Evolutionary conservation across 2,888 invertebrate genomes (phyloP), one percentile per base, ranked within the genome.

Genomic region (Platycheirus rosarum): DNA sequence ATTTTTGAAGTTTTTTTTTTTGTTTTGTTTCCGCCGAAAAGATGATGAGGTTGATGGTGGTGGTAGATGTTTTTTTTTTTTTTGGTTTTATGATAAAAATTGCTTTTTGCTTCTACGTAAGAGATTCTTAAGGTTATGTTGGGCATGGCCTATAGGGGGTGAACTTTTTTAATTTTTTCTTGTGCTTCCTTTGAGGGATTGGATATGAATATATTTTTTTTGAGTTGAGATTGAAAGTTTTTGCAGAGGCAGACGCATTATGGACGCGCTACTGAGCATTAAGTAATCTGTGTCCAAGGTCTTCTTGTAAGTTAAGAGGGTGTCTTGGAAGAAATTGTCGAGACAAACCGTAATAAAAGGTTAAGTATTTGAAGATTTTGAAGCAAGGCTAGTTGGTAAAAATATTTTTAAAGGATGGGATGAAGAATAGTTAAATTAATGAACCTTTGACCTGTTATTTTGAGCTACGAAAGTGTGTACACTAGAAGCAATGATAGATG

Each of bases 61-160:
- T 37, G 37, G 48, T 8, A 4, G 3, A 23, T 5, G 23, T 40
- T 55, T 18, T 42, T 40, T 74, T 48, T n/a, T n/a, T 32, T 26
- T 32, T 53, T 35, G 46, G 42, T 65, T 65, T 40, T 51, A 65
- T 77, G 70, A 65, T 60, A 63, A 77, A 71, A 71, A 71, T 77
- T 71, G 57, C 14, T 69, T 68, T 76, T n/a, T n/a, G n/a, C n/a
- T n/a, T 16, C 29, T 37, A 35, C 46, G 46, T 18, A 48, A 23
- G 18, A 20, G 29, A 20, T 13, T 14, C 40, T 65, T 74, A 11
- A 26, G 63, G 71, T 63, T 71, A 53, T 37, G 32, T 16, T 32
- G 18, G 37, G 55, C 35, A 35, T 23, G 48, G 42, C 32, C 46
- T 29, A 23, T 14, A n/a, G n/a, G n/a, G n/a, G n/a, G n/a, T n/a